Evolutionary conservation across 2,113 vertebrate species (phyloP).

Genomic region (Columbina picui): DNA sequence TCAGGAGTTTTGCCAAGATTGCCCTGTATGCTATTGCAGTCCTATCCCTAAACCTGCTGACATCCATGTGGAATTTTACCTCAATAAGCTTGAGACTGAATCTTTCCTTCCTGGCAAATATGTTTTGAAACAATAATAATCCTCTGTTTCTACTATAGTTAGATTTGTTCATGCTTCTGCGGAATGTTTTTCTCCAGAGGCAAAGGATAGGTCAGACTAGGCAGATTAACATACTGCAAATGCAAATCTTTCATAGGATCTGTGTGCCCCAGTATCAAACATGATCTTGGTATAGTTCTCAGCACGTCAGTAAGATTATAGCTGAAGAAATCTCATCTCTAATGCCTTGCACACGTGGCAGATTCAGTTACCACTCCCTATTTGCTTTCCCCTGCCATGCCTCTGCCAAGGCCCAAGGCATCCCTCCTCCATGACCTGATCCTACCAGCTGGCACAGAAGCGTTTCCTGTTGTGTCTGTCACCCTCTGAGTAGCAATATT

Average conservation of each 20-base stretch:
- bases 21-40: background rate
- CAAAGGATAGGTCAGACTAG: background rate
- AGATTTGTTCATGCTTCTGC: background rate
- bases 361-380: background rate
- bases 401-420: background rate
- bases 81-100: background rate
- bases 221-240: background rate
- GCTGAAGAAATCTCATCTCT: background rate
- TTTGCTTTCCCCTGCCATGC: background rate
- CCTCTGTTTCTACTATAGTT: background rate
- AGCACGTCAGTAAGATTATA: background rate
- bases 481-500: background rate
- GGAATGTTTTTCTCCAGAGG: background rate
- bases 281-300: background rate
- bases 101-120: background rate
- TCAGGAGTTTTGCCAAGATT: background rate
- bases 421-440: background rate
- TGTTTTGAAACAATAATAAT: background rate
- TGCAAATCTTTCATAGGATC: background rate
- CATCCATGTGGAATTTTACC: background rate
- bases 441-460: background rate
- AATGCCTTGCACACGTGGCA: accelerated
- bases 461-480: background rate
- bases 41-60: background rate
- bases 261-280: background rate